Conservation (phyloP, 2,888 invertebrate genomes). For the Prosopocoilus inquinatus region DNA sequence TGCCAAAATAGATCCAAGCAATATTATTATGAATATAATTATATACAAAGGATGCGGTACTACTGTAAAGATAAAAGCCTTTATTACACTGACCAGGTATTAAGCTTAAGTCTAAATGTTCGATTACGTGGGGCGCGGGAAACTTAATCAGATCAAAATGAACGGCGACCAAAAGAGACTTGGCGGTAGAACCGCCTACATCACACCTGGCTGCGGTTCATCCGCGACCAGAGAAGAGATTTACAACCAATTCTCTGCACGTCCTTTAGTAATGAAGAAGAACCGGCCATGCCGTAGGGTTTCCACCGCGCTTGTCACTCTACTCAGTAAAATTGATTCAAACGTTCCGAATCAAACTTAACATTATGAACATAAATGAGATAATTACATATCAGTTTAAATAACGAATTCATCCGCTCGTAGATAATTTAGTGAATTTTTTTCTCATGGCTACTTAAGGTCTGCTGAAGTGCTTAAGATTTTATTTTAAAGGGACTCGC, state of each 20-base stretch:
- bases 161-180: conserved; percentile 35
- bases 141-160: conserved; percentile 30
- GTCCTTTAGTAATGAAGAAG: conserved; percentile 31
- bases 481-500: too few relatives aligned
- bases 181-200: conserved; percentile 36
- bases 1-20: too few relatives aligned
- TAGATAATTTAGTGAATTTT: too few relatives aligned
- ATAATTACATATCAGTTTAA: too few relatives aligned
- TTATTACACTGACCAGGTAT: conserved; percentile 5
- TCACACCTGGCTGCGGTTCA: conserved; percentile 37
- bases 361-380: too few relatives aligned
- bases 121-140: conserved; percentile 17
- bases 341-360: conserved; percentile 3
- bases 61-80: background rate
- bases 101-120: conserved; percentile 17
- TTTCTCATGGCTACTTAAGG: too few relatives aligned
- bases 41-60: too few relatives aligned
- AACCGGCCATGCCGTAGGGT: conserved; percentile 26
- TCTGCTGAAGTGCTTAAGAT: too few relatives aligned
- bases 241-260: conserved; percentile 35
- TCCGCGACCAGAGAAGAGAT: conserved; percentile 34
- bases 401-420: too few relatives aligned
- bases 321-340: conserved; percentile 21
- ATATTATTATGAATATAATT: too few relatives aligned
- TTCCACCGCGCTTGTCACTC: conserved; percentile 24